Conservation (phyloP, 2,797 vertebrate genomes). For the Gephyroberyx darwinii region DNA sequence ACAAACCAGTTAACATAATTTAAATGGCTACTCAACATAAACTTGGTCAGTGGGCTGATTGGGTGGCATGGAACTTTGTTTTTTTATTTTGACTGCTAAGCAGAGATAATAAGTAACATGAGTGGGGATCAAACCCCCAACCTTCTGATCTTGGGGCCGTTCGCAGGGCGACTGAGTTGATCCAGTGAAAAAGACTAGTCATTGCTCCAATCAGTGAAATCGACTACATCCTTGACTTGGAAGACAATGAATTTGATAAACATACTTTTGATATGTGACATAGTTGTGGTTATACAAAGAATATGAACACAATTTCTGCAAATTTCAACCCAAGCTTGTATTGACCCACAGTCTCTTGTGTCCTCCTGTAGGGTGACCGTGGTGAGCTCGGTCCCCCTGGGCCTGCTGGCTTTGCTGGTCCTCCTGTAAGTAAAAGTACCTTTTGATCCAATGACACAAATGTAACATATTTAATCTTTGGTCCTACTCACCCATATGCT, state of each 20-base stretch:
- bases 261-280: not conserved
- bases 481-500: not conserved
- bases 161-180: too few species aligned
- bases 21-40: too few species aligned
- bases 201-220: not conserved
- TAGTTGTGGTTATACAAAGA: conserved; percentile 4
- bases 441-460: conserved; percentile 9
- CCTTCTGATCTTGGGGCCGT: too few species aligned
- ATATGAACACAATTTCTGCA: not conserved
- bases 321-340: not conserved
- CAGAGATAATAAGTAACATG: too few species aligned
- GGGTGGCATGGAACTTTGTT: not conserved
- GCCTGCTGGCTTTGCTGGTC: conserved; percentile 96
- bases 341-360: conserved; percentile 23
- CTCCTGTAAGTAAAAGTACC: conserved; percentile 87
- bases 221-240: not conserved
- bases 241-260: not conserved
- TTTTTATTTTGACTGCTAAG: too few species aligned
- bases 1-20: too few species aligned
- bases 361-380: conserved; percentile 87
- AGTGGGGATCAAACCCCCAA: too few species aligned
- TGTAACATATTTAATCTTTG: not conserved
- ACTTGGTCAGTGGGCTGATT: too few species aligned
- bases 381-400: conserved; percentile 93
- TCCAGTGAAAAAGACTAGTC: too few species aligned